A percentile compares a stretch with the other conserved stretches of the same genome.
These are phyloP conservation scores for Microchrysa polita DNA, from an alignment of 2,888 invertebrate genomes.

Conservation along the genomic window DNA sequence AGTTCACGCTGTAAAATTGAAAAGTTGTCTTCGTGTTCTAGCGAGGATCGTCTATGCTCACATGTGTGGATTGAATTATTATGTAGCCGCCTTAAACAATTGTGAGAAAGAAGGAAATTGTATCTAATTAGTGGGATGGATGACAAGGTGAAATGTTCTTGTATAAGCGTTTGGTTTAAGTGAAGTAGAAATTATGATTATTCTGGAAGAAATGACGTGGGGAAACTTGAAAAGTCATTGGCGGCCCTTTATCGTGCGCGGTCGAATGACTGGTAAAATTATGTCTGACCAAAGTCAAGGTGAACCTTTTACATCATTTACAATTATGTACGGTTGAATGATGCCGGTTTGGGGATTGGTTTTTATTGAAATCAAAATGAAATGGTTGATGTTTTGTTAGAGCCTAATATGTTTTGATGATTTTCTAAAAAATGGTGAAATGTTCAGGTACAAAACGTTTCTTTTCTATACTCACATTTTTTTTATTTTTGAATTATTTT, in stretches of 20 bases:
- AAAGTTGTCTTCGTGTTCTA: too few relatives aligned
- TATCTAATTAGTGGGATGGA: conserved; percentile 23
- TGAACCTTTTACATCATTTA: conserved; percentile 3
- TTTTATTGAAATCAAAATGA: too few relatives aligned
- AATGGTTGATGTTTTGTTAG: too few relatives aligned
- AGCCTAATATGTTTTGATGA: too few relatives aligned
- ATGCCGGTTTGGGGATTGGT: neutral
- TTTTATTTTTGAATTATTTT: too few relatives aligned
- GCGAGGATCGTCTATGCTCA: neutral
- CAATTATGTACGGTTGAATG: neutral
- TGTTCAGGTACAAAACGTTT: too few relatives aligned
- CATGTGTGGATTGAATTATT: neutral
- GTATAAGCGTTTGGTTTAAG: neutral
- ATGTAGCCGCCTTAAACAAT: conserved; percentile 29
- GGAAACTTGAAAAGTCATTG: neutral
- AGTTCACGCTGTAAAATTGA: too few relatives aligned
- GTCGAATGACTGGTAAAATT: neutral
- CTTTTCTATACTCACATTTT: too few relatives aligned
- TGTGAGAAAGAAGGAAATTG: conserved; percentile 17
- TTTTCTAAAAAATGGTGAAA: too few relatives aligned
- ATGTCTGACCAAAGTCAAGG: conserved; percentile 10
- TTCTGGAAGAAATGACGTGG: conserved; percentile 24
- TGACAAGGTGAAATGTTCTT: conserved; percentile 8
- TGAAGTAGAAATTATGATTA: conserved; percentile 20
- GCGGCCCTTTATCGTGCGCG: neutral